Conservation (phyloP, 1,140 invertebrate genomes). For the Telenomus remus region DNA sequence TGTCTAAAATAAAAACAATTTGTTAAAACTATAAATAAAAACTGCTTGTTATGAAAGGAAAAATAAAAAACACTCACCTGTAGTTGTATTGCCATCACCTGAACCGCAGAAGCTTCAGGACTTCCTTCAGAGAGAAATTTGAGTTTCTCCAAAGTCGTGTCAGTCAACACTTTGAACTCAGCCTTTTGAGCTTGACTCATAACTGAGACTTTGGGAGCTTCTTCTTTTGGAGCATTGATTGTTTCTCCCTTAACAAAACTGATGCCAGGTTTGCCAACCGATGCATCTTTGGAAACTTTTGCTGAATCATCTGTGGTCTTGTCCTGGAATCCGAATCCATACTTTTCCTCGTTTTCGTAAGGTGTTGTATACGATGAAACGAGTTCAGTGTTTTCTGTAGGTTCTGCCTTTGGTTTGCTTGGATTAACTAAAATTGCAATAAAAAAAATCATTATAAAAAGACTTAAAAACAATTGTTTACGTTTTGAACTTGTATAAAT, state of each 20-base stretch:
- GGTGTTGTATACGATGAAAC: slow-evolving; percentile 4
- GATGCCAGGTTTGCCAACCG: slow-evolving; percentile 62
- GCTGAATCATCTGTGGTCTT: slow-evolving; percentile 47
- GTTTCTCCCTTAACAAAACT: slow-evolving; percentile 66
- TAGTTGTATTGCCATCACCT: slow-evolving; percentile 80
- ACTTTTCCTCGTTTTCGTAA: slow-evolving; percentile 51
- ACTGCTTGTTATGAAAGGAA: too few relatives aligned
- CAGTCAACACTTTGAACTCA: slow-evolving; percentile 71
- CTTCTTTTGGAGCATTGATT: slow-evolving; percentile 41
- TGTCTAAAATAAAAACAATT: slow-evolving; percentile 75
- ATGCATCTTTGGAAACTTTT: slow-evolving; percentile 20
- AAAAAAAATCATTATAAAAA: slow-evolving; percentile 18
- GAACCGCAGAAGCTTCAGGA: slow-evolving; percentile 78
- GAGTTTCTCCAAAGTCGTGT: slow-evolving; percentile 78
- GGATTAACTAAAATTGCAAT: slow-evolving; percentile 59
- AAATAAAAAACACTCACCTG: slow-evolving; percentile 78
- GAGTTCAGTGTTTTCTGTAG: slow-evolving; percentile 38
- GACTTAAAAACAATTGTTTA: too few relatives aligned
- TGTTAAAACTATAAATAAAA: too few relatives aligned
- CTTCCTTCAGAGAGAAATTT: slow-evolving; percentile 80
- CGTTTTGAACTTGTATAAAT: slow-evolving; percentile 14
- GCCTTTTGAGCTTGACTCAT: slow-evolving; percentile 57
- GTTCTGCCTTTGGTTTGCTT: slow-evolving; percentile 55
- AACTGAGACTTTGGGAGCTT: slow-evolving; percentile 17
- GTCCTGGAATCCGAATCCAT: slow-evolving; percentile 56